Conservation (phyloP, 2,888 invertebrate genomes). For the Drosophila fungiperda region DNA sequence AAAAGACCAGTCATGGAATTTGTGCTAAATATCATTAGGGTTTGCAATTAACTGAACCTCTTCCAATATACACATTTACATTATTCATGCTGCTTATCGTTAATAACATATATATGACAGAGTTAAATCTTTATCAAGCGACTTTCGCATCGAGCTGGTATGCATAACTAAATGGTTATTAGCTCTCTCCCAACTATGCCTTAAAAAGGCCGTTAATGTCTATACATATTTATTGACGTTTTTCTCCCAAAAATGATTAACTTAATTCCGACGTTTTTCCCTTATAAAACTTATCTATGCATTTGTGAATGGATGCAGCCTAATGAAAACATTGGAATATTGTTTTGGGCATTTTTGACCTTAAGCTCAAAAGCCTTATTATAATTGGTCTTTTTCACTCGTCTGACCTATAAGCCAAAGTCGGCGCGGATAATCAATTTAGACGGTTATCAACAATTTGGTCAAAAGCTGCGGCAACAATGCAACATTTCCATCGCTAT, state of each 20-base stretch:
- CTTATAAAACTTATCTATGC: background rate
- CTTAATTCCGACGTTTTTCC: background rate
- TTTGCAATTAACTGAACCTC: slow-evolving; percentile 47
- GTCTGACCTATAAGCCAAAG: background rate
- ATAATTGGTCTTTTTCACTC: background rate
- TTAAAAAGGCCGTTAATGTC: slow-evolving; percentile 1
- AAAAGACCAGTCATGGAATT: slow-evolving; percentile 56
- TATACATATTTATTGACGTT: background rate
- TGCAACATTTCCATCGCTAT: slow-evolving; percentile 40
- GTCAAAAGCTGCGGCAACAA: slow-evolving; percentile 20
- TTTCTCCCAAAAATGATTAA: background rate
- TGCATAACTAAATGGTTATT: slow-evolving; percentile 14
- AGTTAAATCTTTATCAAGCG: slow-evolving; percentile 2
- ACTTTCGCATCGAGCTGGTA: slow-evolving; percentile 21
- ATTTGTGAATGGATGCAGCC: background rate
- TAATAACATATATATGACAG: slow-evolving; percentile 23
- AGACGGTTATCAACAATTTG: slow-evolving; percentile 61
- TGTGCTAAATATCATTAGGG: slow-evolving; percentile 58
- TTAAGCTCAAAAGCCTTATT: background rate
- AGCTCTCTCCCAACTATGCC: slow-evolving; percentile 10
- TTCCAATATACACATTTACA: slow-evolving; percentile 18
- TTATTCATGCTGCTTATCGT: slow-evolving; percentile 16
- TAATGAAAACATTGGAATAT: background rate
- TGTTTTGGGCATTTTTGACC: background rate
- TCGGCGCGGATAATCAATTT: slow-evolving; percentile 54